Evolutionary conservation across 2,113 vertebrate species (phyloP).

Genomic region (Serilophus lunatus): DNA sequence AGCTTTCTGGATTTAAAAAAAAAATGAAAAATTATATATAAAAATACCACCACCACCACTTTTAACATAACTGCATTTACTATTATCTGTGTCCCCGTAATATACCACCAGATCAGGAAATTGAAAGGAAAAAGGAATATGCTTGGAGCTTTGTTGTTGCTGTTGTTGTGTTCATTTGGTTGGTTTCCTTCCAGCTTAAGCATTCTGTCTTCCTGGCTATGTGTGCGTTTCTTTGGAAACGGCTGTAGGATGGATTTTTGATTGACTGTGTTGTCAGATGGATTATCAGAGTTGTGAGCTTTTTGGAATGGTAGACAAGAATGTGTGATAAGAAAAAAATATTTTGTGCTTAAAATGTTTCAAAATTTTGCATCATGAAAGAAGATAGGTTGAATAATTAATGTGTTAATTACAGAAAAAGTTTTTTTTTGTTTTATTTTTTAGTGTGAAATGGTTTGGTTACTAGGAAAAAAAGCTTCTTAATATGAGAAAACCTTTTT

Average conservation of each 20-base stretch:
- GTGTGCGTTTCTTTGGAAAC: constrained; percentile 54
- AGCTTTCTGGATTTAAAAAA: background rate
- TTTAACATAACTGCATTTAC: background rate
- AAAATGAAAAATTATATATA: background rate
- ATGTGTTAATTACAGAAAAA: background rate
- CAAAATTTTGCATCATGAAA: constrained; percentile 19
- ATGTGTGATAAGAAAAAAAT: constrained; percentile 24
- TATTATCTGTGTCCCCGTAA: background rate
- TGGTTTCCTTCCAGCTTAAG: constrained; percentile 56
- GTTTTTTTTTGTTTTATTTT: background rate
- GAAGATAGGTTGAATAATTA: constrained; percentile 26
- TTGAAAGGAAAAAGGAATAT: background rate
- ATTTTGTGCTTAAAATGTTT: background rate
- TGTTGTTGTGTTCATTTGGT: constrained; percentile 45
- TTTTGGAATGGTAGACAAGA: constrained; percentile 35
- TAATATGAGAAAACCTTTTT: background rate
- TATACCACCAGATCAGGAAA: background rate
- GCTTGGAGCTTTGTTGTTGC: constrained; percentile 15
- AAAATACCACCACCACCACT: background rate
- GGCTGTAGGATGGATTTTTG: constrained; percentile 59
- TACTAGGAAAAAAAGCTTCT: background rate
- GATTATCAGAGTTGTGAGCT: constrained; percentile 48
- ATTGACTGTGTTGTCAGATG: constrained; percentile 47
- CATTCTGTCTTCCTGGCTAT: constrained; percentile 44
- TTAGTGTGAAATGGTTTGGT: background rate